Conservation (phyloP, 2,888 invertebrate genomes). For the Podabrus alpinus region DNA sequence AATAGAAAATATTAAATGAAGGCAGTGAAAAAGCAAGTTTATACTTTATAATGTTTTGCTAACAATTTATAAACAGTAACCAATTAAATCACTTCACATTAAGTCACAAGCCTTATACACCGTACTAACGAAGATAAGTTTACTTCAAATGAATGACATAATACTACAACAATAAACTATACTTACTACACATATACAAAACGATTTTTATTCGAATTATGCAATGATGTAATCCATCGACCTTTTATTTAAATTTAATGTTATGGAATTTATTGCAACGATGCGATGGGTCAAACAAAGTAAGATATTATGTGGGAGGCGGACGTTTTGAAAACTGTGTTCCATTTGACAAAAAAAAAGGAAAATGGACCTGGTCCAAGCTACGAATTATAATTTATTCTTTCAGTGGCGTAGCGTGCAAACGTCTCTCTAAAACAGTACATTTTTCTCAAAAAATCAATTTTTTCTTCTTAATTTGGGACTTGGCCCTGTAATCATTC, state of each 20-base stretch:
- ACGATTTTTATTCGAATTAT: background rate
- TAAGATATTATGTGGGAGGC: background rate
- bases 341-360: background rate
- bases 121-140: background rate
- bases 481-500: too few relatives aligned
- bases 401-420: too few relatives aligned
- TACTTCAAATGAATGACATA: background rate
- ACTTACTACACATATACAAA: background rate
- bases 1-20: background rate
- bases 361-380: too few relatives aligned
- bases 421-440: too few relatives aligned
- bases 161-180: background rate
- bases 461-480: too few relatives aligned
- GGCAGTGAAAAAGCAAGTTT: background rate
- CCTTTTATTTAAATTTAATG: background rate
- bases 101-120: background rate
- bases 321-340: background rate
- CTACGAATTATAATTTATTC: too few relatives aligned
- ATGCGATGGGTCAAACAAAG: background rate
- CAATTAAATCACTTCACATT: background rate
- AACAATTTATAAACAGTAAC: background rate
- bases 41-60: background rate
- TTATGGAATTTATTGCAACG: background rate
- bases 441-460: too few relatives aligned
- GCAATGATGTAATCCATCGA: background rate